Evolutionary conservation across 2,888 invertebrate genomes (phyloP), one percentile per base, ranked within the genome.

Genomic region (Cenopis cana): DNA sequence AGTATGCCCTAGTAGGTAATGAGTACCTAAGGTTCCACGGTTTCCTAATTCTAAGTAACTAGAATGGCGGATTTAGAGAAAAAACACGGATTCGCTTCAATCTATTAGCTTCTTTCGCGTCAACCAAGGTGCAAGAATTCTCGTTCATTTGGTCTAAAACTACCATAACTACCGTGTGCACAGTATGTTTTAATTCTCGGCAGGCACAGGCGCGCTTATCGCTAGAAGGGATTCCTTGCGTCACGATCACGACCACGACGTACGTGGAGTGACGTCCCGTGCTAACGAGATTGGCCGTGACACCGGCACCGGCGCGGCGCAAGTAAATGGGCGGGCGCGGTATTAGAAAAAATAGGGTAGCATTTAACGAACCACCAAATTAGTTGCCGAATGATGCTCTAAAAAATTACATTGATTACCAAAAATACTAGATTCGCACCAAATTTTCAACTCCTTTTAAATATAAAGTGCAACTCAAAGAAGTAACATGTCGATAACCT

Each of bases 221-320:
- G 54, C 59, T 60, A 79, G 80, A 81, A 80, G 79, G 81, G 85
- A 85, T 86, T 84, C 78, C 80, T 81, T 80, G 38, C 60, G 59
- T 73, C 64, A 74, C 72, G 69, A 70, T 73, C 64, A 74, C 72
- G 69, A 70, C 79, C 79, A 78, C 80, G 78, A 82, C 75, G 33
- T 36, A 67, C 71, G 61, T 38, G 75, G 74, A 72, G 69, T 66
- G 74, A 67, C 71, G 67, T 49, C 73, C 74, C 69, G 68, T 62
- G 74, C 83, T 89, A 89, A 89, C 84, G 78, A 87, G 89, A 89
- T 89, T 87, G 88, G 79, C 87, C 86, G 77, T 88, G 86, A 85
- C 83, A 81, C 74, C 78, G 78, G 50, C 83, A 81, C 74, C 78
- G 78, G 50, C 11, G 11, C 54, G 41, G 38, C 54, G 41, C 38